A percentile compares a stretch with the other conserved stretches of the same genome.
These are phyloP conservation scores for Sinocyclocheilus anophthalmus DNA, from an alignment of 2,113 vertebrate genomes.

Conservation along the genomic window DNA sequence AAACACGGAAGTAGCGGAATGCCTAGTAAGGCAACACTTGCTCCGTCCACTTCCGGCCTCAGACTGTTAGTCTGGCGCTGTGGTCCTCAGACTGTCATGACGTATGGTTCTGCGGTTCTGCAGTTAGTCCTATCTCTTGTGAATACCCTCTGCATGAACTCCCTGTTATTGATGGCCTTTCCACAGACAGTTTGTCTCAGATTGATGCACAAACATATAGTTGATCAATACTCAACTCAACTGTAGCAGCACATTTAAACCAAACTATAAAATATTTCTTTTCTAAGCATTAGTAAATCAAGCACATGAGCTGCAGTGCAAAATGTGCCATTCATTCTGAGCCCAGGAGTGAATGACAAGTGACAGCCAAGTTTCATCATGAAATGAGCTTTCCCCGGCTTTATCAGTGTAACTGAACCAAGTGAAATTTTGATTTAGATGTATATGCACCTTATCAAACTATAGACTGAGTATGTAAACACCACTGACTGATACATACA, in stretches of 20 bases:
- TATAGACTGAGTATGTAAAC: constrained; percentile 1
- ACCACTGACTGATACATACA: background rate
- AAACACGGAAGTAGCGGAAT: no score
- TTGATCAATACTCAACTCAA: background rate
- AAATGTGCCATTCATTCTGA: constrained; percentile 23
- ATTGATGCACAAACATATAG: background rate
- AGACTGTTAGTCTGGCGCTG: no score
- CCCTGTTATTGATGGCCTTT: background rate
- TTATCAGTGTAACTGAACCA: background rate
- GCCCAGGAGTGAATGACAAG: constrained; percentile 11
- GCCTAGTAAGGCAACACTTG: no score
- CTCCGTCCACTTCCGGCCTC: no score
- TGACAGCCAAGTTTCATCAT: constrained; percentile 6
- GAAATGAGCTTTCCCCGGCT: background rate
- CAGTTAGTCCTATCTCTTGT: background rate
- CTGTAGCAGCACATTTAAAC: constrained; percentile 14
- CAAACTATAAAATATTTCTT: background rate
- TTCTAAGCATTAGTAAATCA: background rate
- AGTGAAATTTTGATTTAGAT: background rate
- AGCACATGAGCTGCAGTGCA: background rate
- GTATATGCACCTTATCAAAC: background rate
- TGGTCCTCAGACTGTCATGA: no score
- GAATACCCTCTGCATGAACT: background rate
- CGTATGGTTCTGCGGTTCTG: no score
- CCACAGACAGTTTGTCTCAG: background rate